Evolutionary conservation across 2,113 vertebrate genomes (phyloP).

Genomic region (Diphyllodes magnificus): DNA sequence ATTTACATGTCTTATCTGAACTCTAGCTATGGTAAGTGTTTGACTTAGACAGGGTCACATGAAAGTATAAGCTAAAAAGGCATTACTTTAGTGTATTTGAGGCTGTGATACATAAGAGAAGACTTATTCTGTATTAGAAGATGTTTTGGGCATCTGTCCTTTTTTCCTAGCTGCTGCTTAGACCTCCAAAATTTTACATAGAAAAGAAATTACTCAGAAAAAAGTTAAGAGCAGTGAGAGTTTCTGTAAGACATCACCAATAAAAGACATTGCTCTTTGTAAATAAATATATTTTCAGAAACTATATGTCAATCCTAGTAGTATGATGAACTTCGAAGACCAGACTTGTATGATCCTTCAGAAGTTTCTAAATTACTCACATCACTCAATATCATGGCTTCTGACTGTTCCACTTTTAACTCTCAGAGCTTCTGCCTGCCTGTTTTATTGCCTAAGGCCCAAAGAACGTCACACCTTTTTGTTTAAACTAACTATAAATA

Average conservation of each 20-base stretch:
- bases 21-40: background rate
- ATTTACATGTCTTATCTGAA: background rate
- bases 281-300: background rate
- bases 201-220: background rate
- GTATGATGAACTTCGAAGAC: background rate
- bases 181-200: background rate
- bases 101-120: background rate
- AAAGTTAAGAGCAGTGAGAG: background rate
- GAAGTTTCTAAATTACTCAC: background rate
- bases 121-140: background rate
- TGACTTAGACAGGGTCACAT: background rate
- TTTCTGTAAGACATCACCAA: background rate
- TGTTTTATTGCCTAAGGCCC: background rate
- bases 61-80: background rate
- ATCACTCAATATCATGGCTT: fast-evolving
- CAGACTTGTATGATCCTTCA: background rate
- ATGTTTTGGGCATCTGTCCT: background rate
- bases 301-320: background rate
- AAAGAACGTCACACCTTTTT: background rate
- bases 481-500: background rate
- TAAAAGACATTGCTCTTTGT: background rate
- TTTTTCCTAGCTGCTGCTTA: background rate
- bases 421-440: background rate
- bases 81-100: background rate
- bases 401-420: background rate